phyloP scores from a whole-genome alignment of 2,113 vertebrate species.

The Prochilodus magdalenae region DNA sequence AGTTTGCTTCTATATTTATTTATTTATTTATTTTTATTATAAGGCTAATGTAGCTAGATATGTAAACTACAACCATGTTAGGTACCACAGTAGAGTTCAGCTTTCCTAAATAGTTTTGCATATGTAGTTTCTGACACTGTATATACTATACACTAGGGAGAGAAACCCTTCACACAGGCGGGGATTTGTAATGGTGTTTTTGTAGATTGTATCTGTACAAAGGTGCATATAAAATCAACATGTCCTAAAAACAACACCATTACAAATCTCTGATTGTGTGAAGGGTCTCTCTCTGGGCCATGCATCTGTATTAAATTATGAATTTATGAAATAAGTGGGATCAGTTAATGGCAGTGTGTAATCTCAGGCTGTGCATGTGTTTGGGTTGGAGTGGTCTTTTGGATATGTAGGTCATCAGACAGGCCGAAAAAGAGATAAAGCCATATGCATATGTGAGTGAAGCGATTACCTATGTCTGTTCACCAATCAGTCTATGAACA shows the following conservation, averaged over 20 bases:
- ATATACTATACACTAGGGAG: no score
- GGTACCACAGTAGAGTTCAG: no score
- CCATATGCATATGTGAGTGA: conserved; percentile 26
- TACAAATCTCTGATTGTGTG: neutral
- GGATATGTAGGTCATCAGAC: conserved; percentile 54
- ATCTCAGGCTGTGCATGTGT: conserved; percentile 3
- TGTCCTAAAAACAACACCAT: neutral
- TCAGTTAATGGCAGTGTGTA: neutral
- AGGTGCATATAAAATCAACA: neutral
- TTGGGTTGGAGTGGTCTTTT: neutral
- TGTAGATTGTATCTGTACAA: no score
- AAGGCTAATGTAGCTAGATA: no score
- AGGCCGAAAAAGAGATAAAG: conserved; percentile 11
- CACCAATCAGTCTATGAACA: neutral
- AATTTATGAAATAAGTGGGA: conserved; percentile 18
- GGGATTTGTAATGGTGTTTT: no score
- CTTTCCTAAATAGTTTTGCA: no score
- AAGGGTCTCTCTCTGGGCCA: neutral
- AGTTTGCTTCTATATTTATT: no score
- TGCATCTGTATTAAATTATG: conserved; percentile 19
- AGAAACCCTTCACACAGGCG: no score
- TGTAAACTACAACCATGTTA: no score
- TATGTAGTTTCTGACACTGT: no score
- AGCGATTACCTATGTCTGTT: conserved; percentile 31
- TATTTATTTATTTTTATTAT: no score